These are phyloP conservation scores for Hippocampus abdominalis DNA, from an alignment of 2,113 vertebrate species.

Conservation along the genomic window DNA sequence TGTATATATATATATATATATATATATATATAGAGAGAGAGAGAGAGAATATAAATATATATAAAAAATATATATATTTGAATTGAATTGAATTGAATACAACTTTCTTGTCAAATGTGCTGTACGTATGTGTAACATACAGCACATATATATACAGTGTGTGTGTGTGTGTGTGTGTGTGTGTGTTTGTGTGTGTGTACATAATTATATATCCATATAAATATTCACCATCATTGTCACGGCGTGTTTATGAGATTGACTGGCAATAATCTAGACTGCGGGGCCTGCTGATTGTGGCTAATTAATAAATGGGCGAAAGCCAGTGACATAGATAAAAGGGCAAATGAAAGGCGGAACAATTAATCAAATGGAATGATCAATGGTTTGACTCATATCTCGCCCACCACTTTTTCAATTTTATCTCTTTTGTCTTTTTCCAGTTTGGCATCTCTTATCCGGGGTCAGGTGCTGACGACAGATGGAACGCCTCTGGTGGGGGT, in stretches of 20 bases:
- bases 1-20: not conserved
- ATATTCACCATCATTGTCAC: constrained; percentile 29
- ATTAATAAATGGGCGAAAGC: constrained; percentile 57
- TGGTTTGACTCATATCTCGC: constrained; percentile 35
- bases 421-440: constrained; percentile 73
- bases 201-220: not conserved
- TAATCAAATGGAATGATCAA: constrained; percentile 59
- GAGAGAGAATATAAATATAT: too few species aligned
- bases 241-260: constrained; percentile 58
- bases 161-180: too few species aligned
- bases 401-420: constrained; percentile 28
- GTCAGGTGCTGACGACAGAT: constrained; percentile 95
- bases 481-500: constrained; percentile 96
- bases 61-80: too few species aligned
- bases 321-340: constrained; percentile 43
- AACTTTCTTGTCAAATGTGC: too few species aligned
- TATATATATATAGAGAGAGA: too few species aligned
- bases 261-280: constrained; percentile 36
- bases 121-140: too few species aligned
- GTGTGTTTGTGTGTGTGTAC: too few species aligned
- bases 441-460: constrained; percentile 93
- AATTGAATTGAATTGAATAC: too few species aligned
- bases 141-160: too few species aligned
- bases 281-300: constrained; percentile 54
- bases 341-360: constrained; percentile 53